A percentile compares a stretch with the other conserved stretches of the same genome.
phyloP scores from a whole-genome alignment of 2,113 vertebrate genomes.

The Plestiodon gilberti region DNA sequence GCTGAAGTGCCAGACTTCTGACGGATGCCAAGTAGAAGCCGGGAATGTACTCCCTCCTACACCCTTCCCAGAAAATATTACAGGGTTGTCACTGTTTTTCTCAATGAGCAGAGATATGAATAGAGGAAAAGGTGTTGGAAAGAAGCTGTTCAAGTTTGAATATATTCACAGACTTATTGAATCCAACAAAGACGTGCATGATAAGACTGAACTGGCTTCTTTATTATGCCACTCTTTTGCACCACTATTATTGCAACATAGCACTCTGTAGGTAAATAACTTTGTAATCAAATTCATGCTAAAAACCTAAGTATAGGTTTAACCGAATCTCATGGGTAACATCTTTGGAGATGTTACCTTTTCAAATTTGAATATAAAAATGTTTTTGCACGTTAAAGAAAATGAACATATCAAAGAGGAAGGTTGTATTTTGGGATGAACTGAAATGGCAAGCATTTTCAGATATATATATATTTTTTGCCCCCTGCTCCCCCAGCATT shows the following conservation, averaged over 20 bases:
- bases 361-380: background rate
- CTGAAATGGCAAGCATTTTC: no score
- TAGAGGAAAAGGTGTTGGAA: background rate
- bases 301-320: background rate
- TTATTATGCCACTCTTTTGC: background rate
- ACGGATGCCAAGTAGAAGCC: constrained; percentile 6
- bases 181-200: background rate
- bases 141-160: background rate
- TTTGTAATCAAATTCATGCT: background rate
- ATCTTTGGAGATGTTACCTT: background rate
- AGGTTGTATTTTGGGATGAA: no score
- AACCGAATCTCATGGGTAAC: no score
- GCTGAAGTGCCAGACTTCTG: constrained; percentile 16
- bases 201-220: no score
- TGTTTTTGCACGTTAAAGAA: no score
- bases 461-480: no score
- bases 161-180: background rate
- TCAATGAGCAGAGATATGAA: background rate
- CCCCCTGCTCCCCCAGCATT: no score
- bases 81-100: background rate
- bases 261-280: background rate
- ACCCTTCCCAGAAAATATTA: constrained; percentile 20
- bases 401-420: no score
- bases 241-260: background rate
- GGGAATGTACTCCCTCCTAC: background rate